Base-by-base conservation (phyloP, 2,888 invertebrate genomes). In the Eupithecia insigniata region DNA sequence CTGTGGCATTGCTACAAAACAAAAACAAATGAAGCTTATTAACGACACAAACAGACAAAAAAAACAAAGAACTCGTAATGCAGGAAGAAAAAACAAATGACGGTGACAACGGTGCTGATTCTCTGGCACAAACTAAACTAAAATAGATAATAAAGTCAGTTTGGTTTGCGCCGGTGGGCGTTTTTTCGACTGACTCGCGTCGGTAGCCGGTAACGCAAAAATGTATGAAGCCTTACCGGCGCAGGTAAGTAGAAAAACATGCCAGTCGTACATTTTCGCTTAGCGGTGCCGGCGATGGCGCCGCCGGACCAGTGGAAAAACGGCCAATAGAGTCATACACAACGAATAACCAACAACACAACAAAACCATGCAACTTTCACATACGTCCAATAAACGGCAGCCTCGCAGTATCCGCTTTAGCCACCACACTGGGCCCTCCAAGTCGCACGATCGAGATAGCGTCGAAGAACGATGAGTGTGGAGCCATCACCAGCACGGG, bases 351-450 rank as follows among this genome's bases (percentile, higher is more conserved):
- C 43, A 32, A 70, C 58, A 70, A 67, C 67, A 72, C 73, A 64
- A 69, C 43, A 73, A 70, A 78, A 68, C 76, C 70, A 74, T 70
- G 75, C 71, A 71, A 69, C 75, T 39, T 71, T 58, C 77, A 93
- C 97, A 90, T 97, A 98, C 98, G 98, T 96, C 99, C 99, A 90
- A 98, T 96, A 84, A 98, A 95, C 73, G 98, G 98, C 83, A 98
- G 96, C 76, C 95, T 94, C 69, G 96, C 96, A 34, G 97, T 97
- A 87, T 98, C 98, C 28, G 96, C 97, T 89, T 98, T 98, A 76
- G 98, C 98, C 80, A 99, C 98, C 86, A 98, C 97, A 83, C 97
- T 97, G 34, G 98, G 97, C 67, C 97, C 97, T n/a, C 96, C 97
- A 79, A 97, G 95, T 85, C 96, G 95, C 73, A 98, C 96, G 83